Conservation (phyloP, 2,888 invertebrate genomes). For the Portevinia maculata region DNA sequence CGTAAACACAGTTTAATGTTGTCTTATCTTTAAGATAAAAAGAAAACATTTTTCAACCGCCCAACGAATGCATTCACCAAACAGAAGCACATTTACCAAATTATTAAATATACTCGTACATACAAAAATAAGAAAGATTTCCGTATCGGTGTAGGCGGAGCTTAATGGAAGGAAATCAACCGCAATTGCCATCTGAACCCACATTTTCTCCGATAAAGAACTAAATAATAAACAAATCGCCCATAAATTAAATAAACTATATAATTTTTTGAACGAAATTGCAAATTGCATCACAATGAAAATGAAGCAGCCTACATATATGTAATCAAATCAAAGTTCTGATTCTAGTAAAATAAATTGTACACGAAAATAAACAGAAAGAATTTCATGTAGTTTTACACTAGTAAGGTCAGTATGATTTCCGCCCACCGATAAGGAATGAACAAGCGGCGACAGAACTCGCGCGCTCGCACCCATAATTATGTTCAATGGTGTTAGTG, state of each 20-base stretch:
- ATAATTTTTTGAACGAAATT: conserved; percentile 18
- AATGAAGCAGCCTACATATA: neutral
- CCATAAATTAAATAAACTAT: conserved; percentile 28
- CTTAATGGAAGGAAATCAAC: conserved; percentile 34
- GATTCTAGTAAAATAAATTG: conserved; percentile 2
- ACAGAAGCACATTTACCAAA: too few relatives aligned
- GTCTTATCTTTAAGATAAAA: neutral
- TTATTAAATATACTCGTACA: too few relatives aligned
- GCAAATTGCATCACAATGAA: conserved; percentile 55
- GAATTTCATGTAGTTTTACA: conserved; percentile 22
- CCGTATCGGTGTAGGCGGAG: conserved; percentile 45
- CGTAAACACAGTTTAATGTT: neutral
- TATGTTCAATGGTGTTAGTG: conserved; percentile 34
- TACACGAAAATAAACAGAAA: neutral
- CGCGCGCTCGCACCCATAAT: conserved; percentile 49
- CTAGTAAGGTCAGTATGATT: conserved; percentile 69
- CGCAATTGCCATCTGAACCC: conserved; percentile 34
- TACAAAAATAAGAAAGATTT: too few relatives aligned
- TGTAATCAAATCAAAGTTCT: conserved; percentile 47
- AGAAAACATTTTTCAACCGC: too few relatives aligned
- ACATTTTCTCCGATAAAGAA: conserved; percentile 1
- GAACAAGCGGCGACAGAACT: conserved; percentile 26
- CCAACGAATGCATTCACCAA: too few relatives aligned
- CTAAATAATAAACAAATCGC: neutral
- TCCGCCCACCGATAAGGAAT: conserved; percentile 68